Evolutionary conservation across 2,113 vertebrate species (phyloP), one percentile per base, ranked within the genome.

Genomic region (Apaloderma vittatum): DNA sequence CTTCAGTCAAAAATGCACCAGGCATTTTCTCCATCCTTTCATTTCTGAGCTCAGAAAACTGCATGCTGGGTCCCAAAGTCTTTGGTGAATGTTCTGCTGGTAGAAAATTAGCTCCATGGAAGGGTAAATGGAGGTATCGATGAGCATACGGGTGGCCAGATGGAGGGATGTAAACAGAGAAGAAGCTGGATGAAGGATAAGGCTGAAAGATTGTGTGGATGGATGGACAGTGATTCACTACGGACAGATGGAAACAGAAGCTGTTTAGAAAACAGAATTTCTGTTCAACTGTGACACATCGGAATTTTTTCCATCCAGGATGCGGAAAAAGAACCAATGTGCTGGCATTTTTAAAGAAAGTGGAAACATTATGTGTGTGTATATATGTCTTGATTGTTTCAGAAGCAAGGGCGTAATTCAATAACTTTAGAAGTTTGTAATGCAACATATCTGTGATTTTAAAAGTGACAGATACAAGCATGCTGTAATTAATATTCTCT

Each of bases 181-280:
- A 66, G 82, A 89, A 96, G 51, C 65, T 94, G 96, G 94, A 86
- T 96, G 93, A 92, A 94, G 94, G 90, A 94, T 96, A 93, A 84
- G 91, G 72, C 85, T 93, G 92, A 76, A 94, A 92, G 88, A 77
- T 40, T 81, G 83, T 90, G 94, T 85, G 80, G 93, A 96, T 94
- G 81, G 95, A 97, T 88, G 93, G 94, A 97, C 96, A 96, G 77
- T 58, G 87, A 95, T 96, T 93, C 94, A 91, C 37, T 90, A 48
- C 14, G 88, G 96, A 87, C 94, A 97, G 95, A 95, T 94, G 86
- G 96, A 97, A 97, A 93, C 14, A 34, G 95, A 94, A 95, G 86
- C 88, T 94, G 92, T 94, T 94, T 92, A 91, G 94, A 93, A 97
- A 95, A 94, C 80, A 86, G 72, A 81, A 81, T 94, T 91, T 92